Percentiles rank a stretch among this genome's conserved stretches.
Conservation (phyloP, 1,140 invertebrate species). For the Trialeurodes vaporariorum region DNA sequence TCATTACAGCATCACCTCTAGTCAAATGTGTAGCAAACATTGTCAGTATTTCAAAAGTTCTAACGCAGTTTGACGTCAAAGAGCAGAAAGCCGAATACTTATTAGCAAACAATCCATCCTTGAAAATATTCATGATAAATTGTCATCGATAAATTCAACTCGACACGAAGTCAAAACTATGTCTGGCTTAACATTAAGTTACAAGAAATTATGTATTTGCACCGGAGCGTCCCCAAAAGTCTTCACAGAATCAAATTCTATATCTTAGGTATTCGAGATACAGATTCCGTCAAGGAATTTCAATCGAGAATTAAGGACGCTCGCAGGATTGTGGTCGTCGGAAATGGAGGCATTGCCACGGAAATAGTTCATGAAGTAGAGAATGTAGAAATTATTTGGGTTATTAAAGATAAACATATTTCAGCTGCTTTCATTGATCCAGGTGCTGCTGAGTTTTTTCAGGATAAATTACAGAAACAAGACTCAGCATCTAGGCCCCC, state of each 20-base stretch:
- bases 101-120: conserved; percentile 39
- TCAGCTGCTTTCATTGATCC: conserved; percentile 88
- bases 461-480: conserved; percentile 35
- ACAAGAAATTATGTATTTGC: conserved; percentile 80
- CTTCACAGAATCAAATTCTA: conserved; percentile 47
- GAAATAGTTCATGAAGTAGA: conserved; percentile 83
- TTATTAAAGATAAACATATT: conserved; percentile 85
- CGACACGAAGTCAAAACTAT: conserved; percentile 38
- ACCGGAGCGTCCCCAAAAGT: conserved; percentile 76
- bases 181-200: conserved; percentile 45
- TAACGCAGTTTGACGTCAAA: conserved; percentile 74
- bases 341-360: conserved; percentile 96
- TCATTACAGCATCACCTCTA: conserved; percentile 70
- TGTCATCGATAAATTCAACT: conserved; percentile 42
- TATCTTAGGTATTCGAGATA: conserved; percentile 84
- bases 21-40: conserved; percentile 82
- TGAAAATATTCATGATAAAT: conserved; percentile 52
- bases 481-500: conserved; percentile 17
- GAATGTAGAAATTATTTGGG: conserved; percentile 80
- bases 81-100: conserved; percentile 48
- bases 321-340: conserved; percentile 66
- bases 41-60: conserved; percentile 58
- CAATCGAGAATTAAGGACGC: conserved; percentile 53
- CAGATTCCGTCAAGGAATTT: conserved; percentile 81
- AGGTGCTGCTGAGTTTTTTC: conserved; percentile 90